Percentiles rank a stretch among this genome's conserved stretches.
These are phyloP conservation scores for Protonemura montana DNA, from an alignment of 2,888 invertebrate species.

Conservation along the genomic window DNA sequence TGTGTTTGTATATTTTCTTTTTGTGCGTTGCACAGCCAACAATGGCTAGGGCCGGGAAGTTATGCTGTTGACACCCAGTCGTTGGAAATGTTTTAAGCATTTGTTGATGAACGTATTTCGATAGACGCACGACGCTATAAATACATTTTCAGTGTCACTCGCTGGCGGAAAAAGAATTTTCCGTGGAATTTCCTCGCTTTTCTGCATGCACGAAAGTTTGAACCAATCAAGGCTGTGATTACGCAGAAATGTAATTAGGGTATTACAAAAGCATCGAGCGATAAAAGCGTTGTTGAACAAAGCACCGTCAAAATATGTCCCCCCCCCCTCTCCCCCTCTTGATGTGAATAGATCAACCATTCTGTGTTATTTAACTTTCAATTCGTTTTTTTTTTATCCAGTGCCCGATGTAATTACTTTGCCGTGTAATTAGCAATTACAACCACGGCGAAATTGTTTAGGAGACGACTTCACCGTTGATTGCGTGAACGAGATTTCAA, in stretches of 20 bases:
- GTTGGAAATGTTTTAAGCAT: background rate
- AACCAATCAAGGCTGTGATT: background rate
- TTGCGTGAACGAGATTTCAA: slow-evolving; percentile 7
- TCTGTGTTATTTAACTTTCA: background rate
- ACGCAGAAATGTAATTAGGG: background rate
- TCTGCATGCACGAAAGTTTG: background rate
- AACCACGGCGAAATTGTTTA: background rate
- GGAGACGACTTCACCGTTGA: background rate
- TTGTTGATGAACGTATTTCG: background rate
- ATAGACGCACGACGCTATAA: background rate
- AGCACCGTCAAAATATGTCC: background rate
- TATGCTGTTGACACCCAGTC: background rate
- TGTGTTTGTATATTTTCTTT: background rate
- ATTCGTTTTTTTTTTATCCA: background rate
- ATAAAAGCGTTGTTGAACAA: background rate
- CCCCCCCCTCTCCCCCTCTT: no score
- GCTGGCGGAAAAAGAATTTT: background rate
- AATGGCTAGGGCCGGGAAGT: background rate
- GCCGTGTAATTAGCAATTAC: background rate
- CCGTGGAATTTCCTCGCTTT: background rate
- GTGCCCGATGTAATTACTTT: background rate
- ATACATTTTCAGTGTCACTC: no score
- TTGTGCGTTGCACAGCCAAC: background rate
- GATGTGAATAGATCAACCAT: background rate
- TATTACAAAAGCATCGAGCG: slow-evolving; percentile 12